Base-by-base conservation (phyloP, 2,888 invertebrate species). In the Mechanitis mazaeus region DNA sequence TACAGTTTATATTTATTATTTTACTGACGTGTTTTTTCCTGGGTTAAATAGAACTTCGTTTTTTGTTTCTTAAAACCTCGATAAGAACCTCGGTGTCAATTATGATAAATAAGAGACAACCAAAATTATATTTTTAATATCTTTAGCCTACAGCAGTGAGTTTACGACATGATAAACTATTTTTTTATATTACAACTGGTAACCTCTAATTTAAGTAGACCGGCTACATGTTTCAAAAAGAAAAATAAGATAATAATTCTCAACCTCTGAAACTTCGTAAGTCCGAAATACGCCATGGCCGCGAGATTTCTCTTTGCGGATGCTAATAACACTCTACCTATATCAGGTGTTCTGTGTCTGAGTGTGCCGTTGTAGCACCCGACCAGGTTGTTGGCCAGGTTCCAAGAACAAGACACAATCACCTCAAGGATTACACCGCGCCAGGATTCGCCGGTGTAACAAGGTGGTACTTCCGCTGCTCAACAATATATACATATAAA, bases 221-320 rank as follows among this genome's bases (percentile, higher is more conserved):
- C 1, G 11, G 31, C 45, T 3, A 45, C 31, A 45, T 45, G 6
- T 45, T 45, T 42, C 3, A 9, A 33, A 7, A 54, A 20, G 50
- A 20, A 35, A 1, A 9, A 42, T 9, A 42, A 9, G 20, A 20
- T 33, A 35, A 31, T 42, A 12, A 20, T 20, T 46, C 62, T 64
- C 33, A 95, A 95, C 92, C 95, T 95, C 89, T 99, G 98, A 85
- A 94, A 94, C 87, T 99, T 99, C 6, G 98, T 98, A 68, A 99
- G 92, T 68, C 98, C 99, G 84, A 99, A 99, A 86, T 97, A 99
- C 59, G 98, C 96, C 97, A 99, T 97, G 56, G 95, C 94, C 66
- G 95, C 94, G 63, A 99, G 91, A 88, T 99, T 99, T 70, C 95
- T 93, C 88, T 98, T 98, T 59, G 99, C 99, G 77, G 98, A 98